phyloP scores from a whole-genome alignment of 2,797 vertebrate species.

The Bradypodion pumilum region DNA sequence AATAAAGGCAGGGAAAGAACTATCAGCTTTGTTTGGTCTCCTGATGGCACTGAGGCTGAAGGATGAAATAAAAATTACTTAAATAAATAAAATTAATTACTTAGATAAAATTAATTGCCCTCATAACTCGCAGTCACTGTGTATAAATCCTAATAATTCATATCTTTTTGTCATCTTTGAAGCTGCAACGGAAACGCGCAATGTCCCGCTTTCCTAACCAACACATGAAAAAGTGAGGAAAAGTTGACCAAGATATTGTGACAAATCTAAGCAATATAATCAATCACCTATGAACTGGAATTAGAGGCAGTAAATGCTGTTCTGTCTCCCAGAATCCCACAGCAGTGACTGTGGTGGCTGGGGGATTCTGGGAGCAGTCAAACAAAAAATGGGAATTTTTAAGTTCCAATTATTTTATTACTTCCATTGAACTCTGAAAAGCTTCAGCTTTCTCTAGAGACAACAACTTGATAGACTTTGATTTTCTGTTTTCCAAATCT shows the following conservation, averaged over 20 bases:
- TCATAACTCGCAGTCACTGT: background rate
- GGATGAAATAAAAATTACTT: background rate
- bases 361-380: too few relatives aligned
- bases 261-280: too few relatives aligned
- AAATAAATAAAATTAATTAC: background rate
- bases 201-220: too few relatives aligned
- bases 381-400: too few relatives aligned
- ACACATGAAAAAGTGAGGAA: too few relatives aligned
- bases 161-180: background rate
- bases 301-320: too few relatives aligned
- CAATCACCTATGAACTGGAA: too few relatives aligned
- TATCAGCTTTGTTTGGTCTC: background rate
- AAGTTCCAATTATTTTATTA: background rate
- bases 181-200: background rate
- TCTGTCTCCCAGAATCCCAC: too few relatives aligned
- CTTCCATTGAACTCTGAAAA: background rate
- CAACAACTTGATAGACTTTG: slow-evolving; percentile 38
- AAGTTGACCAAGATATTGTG: too few relatives aligned
- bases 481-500: slow-evolving; percentile 63
- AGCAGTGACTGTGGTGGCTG: too few relatives aligned
- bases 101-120: background rate
- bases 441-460: background rate
- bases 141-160: background rate
- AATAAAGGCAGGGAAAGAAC: too few relatives aligned
- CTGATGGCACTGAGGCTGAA: background rate